phyloP scores from a whole-genome alignment of 37 sponge, comb jelly and placozoan species.

The Hexactinellida sp. region DNA sequence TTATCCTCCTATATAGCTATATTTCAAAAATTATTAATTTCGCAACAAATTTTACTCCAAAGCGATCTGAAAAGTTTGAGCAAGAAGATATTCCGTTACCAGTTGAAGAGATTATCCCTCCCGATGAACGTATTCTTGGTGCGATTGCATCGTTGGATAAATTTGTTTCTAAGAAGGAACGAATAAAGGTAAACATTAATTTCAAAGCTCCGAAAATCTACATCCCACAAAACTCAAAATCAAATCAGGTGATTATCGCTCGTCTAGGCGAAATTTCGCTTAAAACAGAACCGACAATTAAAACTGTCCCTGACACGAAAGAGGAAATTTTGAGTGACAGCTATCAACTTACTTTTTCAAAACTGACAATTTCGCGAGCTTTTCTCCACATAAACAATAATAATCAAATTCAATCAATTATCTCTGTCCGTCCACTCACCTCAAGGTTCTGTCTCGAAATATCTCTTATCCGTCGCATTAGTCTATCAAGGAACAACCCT shows the following conservation, averaged over 20 bases:
- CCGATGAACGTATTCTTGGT: background rate
- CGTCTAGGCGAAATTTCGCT: background rate
- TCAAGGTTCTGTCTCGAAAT: background rate
- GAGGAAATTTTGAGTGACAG: background rate
- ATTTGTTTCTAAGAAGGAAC: background rate
- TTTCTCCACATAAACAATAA: background rate
- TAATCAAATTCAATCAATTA: background rate
- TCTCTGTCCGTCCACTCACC: background rate
- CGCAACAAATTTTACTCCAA: background rate
- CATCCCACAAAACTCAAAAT: background rate
- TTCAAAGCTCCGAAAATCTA: background rate
- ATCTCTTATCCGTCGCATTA: background rate
- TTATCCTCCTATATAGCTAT: background rate
- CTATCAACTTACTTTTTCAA: background rate
- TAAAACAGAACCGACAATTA: background rate
- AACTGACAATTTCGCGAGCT: background rate
- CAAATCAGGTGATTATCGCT: background rate
- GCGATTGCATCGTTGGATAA: background rate
- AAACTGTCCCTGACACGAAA: background rate
- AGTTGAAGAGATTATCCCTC: background rate
- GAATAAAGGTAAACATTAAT: background rate
- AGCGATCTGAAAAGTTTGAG: background rate
- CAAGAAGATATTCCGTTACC: background rate
- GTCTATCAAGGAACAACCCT: background rate
- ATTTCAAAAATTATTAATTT: conserved; percentile 6